A percentile compares a stretch with the other conserved stretches of the same genome.
Evolutionary conservation across 2,113 vertebrate species (phyloP).

Genomic region (Cavia porcellus): DNA sequence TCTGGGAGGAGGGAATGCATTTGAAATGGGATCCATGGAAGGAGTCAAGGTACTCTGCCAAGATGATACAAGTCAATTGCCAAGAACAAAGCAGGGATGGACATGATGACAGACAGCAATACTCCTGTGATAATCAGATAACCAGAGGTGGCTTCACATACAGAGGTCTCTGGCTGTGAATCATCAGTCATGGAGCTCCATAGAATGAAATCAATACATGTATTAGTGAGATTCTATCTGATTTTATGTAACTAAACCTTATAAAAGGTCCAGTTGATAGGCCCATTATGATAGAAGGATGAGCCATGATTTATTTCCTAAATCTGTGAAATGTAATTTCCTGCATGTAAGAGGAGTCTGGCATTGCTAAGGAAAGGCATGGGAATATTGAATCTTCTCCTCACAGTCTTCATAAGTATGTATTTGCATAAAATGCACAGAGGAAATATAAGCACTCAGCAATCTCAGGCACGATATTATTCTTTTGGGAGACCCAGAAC

Average conservation of each 20-base stretch:
- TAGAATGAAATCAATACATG: not conserved
- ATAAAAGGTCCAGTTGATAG: not conserved
- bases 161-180: not conserved
- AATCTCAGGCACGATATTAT: not conserved
- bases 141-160: not conserved
- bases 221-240: not conserved
- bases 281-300: not conserved
- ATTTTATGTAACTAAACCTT: not conserved
- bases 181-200: not conserved
- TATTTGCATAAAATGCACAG: not conserved
- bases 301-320: not conserved
- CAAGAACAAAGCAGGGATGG: not conserved
- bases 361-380: not conserved
- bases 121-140: not conserved
- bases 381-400: not conserved
- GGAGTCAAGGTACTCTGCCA: not conserved
- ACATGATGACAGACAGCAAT: not conserved
- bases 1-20: not conserved
- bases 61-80: not conserved
- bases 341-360: not conserved
- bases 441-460: not conserved
- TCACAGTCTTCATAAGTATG: not conserved
- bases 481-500: not conserved
- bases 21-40: not conserved
- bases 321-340: not conserved